These are phyloP conservation scores for Vespertilio murinus DNA, from an alignment of 2,797 vertebrate species.

Conservation along the genomic window DNA sequence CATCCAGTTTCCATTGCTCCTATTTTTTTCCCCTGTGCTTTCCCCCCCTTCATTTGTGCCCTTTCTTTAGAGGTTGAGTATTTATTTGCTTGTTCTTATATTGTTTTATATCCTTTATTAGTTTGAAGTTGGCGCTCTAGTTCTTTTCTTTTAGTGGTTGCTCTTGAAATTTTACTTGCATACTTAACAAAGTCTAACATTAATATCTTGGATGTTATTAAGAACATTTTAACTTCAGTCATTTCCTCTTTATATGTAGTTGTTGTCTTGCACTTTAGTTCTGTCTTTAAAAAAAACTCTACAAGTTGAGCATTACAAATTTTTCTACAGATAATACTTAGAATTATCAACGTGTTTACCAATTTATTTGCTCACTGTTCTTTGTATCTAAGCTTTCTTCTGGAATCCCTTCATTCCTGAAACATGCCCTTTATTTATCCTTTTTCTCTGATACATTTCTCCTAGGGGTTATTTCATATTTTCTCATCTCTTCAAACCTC, in stretches of 20 bases:
- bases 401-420: constrained; percentile 7
- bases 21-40: background rate
- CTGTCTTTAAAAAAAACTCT: background rate
- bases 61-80: background rate
- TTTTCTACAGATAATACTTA: background rate
- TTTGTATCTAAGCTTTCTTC: background rate
- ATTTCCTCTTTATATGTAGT: background rate
- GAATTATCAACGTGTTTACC: background rate
- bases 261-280: background rate
- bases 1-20: background rate
- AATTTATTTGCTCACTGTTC: background rate
- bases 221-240: constrained; percentile 22
- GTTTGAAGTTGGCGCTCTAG: background rate
- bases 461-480: background rate
- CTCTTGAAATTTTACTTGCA: constrained; percentile 13
- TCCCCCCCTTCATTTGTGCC: background rate
- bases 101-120: constrained; percentile 24
- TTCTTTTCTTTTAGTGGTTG: constrained; percentile 14
- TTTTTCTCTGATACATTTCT: background rate
- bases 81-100: constrained; percentile 31
- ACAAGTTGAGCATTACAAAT: background rate
- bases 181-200: background rate
- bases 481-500: background rate
- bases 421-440: background rate
- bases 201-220: background rate